phyloP scores from a whole-genome alignment of 2,888 invertebrate species.

The Drosophila prolongata region DNA sequence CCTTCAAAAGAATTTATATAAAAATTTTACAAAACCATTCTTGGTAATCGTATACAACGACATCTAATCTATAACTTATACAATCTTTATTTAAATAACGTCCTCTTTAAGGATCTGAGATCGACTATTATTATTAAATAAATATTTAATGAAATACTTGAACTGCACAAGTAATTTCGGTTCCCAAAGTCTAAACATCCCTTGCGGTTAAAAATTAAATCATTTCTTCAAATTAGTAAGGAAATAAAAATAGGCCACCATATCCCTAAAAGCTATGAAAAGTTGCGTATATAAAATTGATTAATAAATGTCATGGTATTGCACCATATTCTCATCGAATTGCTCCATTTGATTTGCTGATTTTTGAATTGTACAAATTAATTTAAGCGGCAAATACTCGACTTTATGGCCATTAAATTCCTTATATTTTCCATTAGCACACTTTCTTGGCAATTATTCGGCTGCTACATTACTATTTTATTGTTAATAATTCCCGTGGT shows the following conservation, averaged over 20 bases:
- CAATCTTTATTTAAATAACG: no score
- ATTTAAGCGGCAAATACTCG: constrained; percentile 16
- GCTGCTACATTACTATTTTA: constrained; percentile 25
- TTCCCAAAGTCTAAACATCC: neutral
- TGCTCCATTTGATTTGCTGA: constrained; percentile 7
- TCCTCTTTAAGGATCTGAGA: no score
- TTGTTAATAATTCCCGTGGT: constrained; percentile 17
- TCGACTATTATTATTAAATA: no score
- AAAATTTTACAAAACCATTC: no score
- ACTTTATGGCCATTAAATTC: constrained; percentile 12
- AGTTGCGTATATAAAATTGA: neutral
- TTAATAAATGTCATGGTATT: neutral
- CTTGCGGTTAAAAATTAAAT: neutral
- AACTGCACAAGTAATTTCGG: no score
- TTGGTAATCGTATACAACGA: no score
- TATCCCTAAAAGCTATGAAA: neutral
- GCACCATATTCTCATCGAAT: neutral
- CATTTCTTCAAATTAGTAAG: neutral
- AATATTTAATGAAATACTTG: no score
- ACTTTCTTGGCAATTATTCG: constrained; percentile 21
- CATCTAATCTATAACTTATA: no score
- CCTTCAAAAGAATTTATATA: no score
- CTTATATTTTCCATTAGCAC: constrained; percentile 17
- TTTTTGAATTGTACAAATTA: constrained; percentile 11
- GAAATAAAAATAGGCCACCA: neutral